Conservation (phyloP, 2,888 invertebrate genomes). For the Panzeria rudis region DNA sequence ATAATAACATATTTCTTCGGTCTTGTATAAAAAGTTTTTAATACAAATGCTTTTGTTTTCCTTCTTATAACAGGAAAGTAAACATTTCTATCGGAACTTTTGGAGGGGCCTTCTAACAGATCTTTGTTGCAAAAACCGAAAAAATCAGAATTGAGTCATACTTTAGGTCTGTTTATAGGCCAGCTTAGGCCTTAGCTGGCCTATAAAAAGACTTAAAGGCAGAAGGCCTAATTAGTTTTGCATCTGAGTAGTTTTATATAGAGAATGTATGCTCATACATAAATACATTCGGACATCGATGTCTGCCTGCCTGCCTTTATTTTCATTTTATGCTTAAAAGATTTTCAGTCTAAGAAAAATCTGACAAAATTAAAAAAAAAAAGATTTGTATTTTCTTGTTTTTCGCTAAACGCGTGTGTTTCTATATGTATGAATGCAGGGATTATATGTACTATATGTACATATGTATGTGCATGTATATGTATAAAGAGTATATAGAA, state of each 20-base stretch:
- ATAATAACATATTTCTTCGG: too few relatives aligned
- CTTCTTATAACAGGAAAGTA: too few relatives aligned
- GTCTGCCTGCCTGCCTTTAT: slow-evolving; percentile 10
- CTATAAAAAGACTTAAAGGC: too few relatives aligned
- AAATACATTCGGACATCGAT: neutral
- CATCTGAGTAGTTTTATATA: neutral
- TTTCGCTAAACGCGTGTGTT: slow-evolving; percentile 55
- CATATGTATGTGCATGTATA: slow-evolving; percentile 19
- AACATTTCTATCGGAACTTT: too few relatives aligned
- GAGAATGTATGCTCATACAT: neutral
- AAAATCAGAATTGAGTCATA: too few relatives aligned
- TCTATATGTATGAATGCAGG: slow-evolving; percentile 22
- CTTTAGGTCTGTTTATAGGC: too few relatives aligned
- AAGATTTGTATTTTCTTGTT: neutral
- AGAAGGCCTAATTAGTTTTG: too few relatives aligned
- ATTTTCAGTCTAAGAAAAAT: slow-evolving; percentile 33
- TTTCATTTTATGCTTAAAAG: slow-evolving; percentile 35
- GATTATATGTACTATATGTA: neutral
- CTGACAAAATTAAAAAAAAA: slow-evolving; percentile 10
- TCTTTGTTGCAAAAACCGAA: too few relatives aligned
- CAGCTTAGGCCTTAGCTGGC: too few relatives aligned
- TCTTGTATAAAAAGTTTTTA: too few relatives aligned
- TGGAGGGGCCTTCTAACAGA: too few relatives aligned
- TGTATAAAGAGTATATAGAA: slow-evolving; percentile 40
- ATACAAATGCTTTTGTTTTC: too few relatives aligned